A percentile compares a stretch with the other conserved stretches of the same genome.
These are phyloP conservation scores for Synanceia verrucosa DNA, from an alignment of 2,797 vertebrate genomes.

Conservation along the genomic window DNA sequence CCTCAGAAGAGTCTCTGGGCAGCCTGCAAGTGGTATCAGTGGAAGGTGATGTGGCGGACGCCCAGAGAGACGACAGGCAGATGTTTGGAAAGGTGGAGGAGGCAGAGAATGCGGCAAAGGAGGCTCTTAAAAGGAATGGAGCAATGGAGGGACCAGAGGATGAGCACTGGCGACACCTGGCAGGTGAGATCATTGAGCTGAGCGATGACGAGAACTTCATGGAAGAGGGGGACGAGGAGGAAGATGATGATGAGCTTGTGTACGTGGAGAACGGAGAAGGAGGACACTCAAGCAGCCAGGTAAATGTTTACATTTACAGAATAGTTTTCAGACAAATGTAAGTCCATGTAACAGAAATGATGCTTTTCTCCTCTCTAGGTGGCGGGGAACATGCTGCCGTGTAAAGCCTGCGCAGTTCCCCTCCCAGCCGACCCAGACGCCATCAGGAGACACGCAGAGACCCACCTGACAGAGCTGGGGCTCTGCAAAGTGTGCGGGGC, in stretches of 20 bases:
- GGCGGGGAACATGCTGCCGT: conserved; percentile 67
- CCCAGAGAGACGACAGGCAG: conserved; percentile 77
- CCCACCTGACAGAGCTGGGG: conserved; percentile 90
- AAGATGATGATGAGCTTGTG: conserved; percentile 89
- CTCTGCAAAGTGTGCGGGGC: conserved; percentile 91
- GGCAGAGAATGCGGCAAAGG: conserved; percentile 56
- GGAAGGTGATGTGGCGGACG: conserved; percentile 67
- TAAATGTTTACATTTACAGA: conserved; percentile 4
- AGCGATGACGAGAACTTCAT: conserved; percentile 89
- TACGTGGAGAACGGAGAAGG: conserved; percentile 90
- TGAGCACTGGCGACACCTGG: conserved; percentile 77
- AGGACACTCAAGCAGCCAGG: conserved; percentile 70
- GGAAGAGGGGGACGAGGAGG: conserved; percentile 91
- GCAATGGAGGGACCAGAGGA: conserved; percentile 48
- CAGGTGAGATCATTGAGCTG: conserved; percentile 82
- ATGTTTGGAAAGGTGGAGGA: conserved; percentile 79
- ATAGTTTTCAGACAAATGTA: not conserved
- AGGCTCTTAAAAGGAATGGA: conserved; percentile 37
- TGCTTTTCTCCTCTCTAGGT: conserved; percentile 45
- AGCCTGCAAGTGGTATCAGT: conserved; percentile 56
- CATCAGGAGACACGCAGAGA: conserved; percentile 88
- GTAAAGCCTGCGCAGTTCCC: conserved; percentile 88
- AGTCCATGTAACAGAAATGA: not conserved
- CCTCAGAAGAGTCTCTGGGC: conserved; percentile 77
- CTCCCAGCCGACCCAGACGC: conserved; percentile 88